Base-by-base conservation (phyloP, 2,888 invertebrate species). In the Agrilus mali region DNA sequence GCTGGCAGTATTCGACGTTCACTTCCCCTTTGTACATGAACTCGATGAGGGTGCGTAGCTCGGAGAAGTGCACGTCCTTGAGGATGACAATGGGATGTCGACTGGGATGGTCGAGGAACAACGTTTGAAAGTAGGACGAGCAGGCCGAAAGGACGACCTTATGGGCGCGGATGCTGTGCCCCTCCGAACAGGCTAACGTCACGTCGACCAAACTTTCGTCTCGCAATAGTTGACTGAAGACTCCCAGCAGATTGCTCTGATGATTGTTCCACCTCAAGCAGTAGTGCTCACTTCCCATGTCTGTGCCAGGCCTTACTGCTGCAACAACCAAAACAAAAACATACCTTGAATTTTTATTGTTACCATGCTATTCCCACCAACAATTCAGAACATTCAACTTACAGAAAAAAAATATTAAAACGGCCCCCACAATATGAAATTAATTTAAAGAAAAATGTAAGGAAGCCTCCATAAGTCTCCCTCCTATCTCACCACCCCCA, bases 191-290 rank as follows among this genome's bases (percentile, higher is more conserved):
- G 77, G 90, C 88, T 75, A 92, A 83, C 71, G 90, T 92, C 72
- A 90, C 90, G 83, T 92, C 90, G 69, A 92, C 90, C 74, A 92
- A 80, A 74, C 87, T 86, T 76, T 90, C 89, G 82, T 89, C 88
- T 77, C 88, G 86, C 69, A 90, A 78, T 75, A 92, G 82, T 80
- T 89, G 89, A 80, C 88, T 89, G 80, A 92, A 92, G 72, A 90
- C 89, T 75, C 88, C 89, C 79, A 92, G 82, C 80, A 92, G 83
- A 82, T 92, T 92, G 81, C 86, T 88, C 82, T 89, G 89, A 87
- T 92, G 90, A 87, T 92, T 90, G 82, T 90, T 92, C 90, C 90
- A 92, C 86, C 90, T 88, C 80, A 92, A 84, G 81, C 90, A 90
- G 82, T 90, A 92, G 78, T 90, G 90, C 86, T 92, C 89, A 88